Evolutionary conservation across 2,888 invertebrate species (phyloP).

Genomic region (Cephus rjabovi): DNA sequence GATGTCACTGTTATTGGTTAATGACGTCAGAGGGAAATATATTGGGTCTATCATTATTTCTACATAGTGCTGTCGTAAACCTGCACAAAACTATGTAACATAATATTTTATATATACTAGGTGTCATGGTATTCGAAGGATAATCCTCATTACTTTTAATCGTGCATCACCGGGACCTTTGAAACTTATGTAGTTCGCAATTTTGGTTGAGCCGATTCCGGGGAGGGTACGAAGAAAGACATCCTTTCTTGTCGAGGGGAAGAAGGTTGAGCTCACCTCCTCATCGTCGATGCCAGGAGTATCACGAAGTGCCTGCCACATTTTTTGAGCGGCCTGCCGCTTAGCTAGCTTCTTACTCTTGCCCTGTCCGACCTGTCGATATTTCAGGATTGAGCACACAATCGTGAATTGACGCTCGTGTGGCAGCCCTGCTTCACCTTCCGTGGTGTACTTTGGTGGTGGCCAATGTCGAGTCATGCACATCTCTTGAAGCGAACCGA

Average conservation of each 20-base stretch:
- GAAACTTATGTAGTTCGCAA: background rate
- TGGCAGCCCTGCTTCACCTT: slow-evolving; percentile 88
- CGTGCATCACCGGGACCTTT: background rate
- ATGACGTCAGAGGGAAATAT: background rate
- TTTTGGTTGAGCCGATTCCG: background rate
- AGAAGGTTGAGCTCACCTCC: slow-evolving; percentile 69
- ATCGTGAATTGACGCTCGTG: slow-evolving; percentile 96
- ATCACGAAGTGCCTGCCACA: slow-evolving; percentile 89
- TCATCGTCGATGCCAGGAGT: slow-evolving; percentile 82
- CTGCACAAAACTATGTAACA: background rate
- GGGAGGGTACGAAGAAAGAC: background rate
- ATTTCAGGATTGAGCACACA: slow-evolving; percentile 87
- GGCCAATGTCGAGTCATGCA: slow-evolving; percentile 97
- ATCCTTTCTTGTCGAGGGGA: background rate
- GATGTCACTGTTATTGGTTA: background rate
- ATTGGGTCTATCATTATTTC: background rate
- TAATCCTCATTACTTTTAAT: background rate
- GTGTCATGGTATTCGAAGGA: background rate
- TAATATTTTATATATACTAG: background rate
- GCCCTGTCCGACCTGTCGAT: slow-evolving; percentile 87
- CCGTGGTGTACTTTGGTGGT: slow-evolving; percentile 93
- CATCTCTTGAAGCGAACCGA: slow-evolving; percentile 94
- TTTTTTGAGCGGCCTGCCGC: slow-evolving; percentile 93
- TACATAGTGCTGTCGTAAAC: background rate
- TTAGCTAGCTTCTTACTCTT: slow-evolving; percentile 98